Base-by-base conservation (phyloP, 2,113 vertebrate species). In the Perca flavescens region DNA sequence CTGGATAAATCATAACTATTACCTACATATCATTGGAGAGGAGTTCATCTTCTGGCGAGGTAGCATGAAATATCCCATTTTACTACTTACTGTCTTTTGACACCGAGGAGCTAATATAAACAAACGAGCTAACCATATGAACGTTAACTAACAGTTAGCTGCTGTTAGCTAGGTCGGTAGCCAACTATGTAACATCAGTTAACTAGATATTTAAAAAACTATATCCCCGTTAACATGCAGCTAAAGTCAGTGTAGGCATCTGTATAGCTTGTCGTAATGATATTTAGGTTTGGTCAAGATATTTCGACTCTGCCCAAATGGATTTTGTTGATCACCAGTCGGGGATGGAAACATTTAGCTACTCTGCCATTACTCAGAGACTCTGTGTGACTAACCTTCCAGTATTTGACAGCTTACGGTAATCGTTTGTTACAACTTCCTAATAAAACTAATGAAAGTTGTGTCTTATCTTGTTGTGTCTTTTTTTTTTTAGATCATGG, bases 401-500 rank as follows among this genome's bases (percentile, higher is more conserved):
- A 22, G 15, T 83, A 71, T 80, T 50, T 81, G 22, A 85, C 86
- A 81, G 84, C 82, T 66, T 52, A 28, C 36, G 73, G 11, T 57
- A n/a, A 15, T 36, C 13, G 7, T 6, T 15, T 72, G 46, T 74
- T 63, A 22, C 36, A 66, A 74, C 43, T 56, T 47, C 50, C 7
- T 25, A 9, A 57, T 77, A 57, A 86, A 76, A 54, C 71, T 72
- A 61, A 80, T 49, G 3, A 72, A 60, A 77, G n/a, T 80, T 76
- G 31, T 86, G 31, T 85, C 17, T 62, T 68, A 2, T 89, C 64
- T 74, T 69, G 6, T 77, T 2, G 25, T 0, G 52, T 19, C 25
- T 89, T 68, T 65, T 60, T 77, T 17, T 57, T 89, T 68, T 65
- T 60, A 95, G 95, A 91, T 91, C 91, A 96, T 96, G 95, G 72